Conservation (phyloP, 2,888 invertebrate species). For the Ischnus inquisitorius region DNA sequence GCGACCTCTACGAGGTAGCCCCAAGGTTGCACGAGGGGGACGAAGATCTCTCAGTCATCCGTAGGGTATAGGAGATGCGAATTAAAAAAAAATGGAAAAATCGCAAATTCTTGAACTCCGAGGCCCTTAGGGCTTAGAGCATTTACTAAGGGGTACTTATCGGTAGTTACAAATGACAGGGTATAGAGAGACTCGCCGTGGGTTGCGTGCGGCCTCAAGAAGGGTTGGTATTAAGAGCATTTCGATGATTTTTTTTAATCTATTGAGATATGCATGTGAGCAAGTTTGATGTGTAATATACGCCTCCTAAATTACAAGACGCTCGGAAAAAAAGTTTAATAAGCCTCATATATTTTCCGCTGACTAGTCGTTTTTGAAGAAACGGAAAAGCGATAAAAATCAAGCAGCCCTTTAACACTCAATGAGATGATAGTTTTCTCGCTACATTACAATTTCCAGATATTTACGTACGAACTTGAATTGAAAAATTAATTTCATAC, state of each 20-base stretch:
- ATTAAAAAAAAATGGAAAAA: background rate
- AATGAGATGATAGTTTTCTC: too few species aligned
- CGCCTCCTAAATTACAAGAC: background rate
- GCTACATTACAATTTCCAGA: too few species aligned
- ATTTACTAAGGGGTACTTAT: slow-evolving; percentile 8
- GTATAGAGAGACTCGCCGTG: background rate
- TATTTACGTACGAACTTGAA: too few species aligned
- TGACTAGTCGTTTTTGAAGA: too few species aligned
- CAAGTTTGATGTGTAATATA: background rate
- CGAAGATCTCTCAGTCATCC: background rate
- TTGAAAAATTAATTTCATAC: too few species aligned
- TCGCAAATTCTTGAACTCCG: background rate
- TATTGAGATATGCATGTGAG: background rate
- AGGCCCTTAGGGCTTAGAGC: slow-evolving; percentile 5
- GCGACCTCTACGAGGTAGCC: slow-evolving; percentile 2
- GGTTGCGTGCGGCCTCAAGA: background rate
- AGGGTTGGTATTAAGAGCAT: background rate
- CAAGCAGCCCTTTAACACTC: too few species aligned
- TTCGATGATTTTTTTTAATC: background rate
- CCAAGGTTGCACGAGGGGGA: slow-evolving; percentile 29
- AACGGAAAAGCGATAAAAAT: too few species aligned
- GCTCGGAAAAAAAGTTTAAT: background rate
- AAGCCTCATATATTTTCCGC: background rate
- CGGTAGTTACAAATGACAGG: slow-evolving; percentile 12
- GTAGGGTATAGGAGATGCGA: background rate